Percentiles rank a stretch among this genome's conserved stretches.
Evolutionary conservation across 1,140 invertebrate genomes (phyloP).

Genomic region (Pogonus chalceus): DNA sequence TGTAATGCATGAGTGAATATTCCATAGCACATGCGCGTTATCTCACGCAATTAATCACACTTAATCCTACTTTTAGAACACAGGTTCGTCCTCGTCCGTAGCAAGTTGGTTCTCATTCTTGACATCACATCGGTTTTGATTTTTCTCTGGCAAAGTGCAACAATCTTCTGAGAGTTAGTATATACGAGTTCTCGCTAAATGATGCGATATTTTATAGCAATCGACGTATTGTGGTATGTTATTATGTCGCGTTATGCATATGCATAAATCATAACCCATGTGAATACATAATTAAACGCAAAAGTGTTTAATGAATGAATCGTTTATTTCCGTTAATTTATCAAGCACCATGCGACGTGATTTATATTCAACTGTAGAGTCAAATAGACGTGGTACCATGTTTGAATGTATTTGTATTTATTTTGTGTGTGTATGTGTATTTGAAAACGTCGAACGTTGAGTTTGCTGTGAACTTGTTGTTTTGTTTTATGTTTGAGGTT

Average conservation of each 20-base stretch:
- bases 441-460: no score
- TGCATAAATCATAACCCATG: neutral
- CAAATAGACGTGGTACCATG: neutral
- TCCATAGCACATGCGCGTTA: neutral
- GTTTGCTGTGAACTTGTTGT: no score
- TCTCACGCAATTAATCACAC: neutral
- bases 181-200: slow-evolving; percentile 2
- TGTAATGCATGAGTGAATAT: no score
- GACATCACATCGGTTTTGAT: no score
- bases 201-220: slow-evolving; percentile 5
- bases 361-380: neutral
- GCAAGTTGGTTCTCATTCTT: no score
- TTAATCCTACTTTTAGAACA: neutral
- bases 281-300: slow-evolving; percentile 5
- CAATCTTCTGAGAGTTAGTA: no score
- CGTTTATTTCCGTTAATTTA: slow-evolving; percentile 7
- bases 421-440: no score
- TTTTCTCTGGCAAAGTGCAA: neutral
- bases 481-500: no score
- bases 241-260: slow-evolving; percentile 1
- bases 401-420: no score
- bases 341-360: neutral
- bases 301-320: slow-evolving; percentile 6
- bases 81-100: no score
- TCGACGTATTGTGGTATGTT: slow-evolving; percentile 3